Conservation (phyloP, 2,113 vertebrate species). For the Eira barbara region DNA sequence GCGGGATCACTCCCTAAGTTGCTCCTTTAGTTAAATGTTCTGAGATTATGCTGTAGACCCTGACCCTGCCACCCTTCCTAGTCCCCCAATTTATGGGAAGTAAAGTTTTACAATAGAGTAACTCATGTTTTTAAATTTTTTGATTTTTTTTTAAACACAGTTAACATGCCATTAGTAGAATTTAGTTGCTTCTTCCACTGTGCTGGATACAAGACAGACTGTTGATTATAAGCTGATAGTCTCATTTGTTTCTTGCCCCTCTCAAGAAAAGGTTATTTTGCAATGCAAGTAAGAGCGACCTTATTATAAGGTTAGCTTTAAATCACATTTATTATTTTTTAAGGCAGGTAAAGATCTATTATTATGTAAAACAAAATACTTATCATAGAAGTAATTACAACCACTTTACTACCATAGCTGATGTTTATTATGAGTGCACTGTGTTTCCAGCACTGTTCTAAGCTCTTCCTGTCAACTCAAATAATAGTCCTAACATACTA, state of each 20-base stretch:
- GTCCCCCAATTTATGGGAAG: not conserved
- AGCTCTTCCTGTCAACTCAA: not conserved
- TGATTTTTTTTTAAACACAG: not conserved
- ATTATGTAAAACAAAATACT: not conserved
- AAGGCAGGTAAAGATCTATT: not conserved
- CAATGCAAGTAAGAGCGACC: not conserved
- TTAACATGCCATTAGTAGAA: not conserved
- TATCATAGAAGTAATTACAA: not conserved
- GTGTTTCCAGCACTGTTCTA: not conserved
- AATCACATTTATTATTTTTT: not conserved
- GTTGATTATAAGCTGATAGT: not conserved
- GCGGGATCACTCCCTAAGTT: not conserved
- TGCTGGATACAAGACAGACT: not conserved
- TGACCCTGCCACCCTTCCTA: not conserved
- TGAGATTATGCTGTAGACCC: not conserved
- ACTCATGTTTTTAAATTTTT: not conserved
- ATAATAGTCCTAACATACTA: no score
- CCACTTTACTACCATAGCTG: not conserved
- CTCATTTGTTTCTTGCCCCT: not conserved
- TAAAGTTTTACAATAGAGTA: not conserved
- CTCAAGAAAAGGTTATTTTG: not conserved
- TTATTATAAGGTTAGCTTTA: not conserved
- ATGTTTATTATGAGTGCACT: not conserved
- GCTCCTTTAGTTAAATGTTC: not conserved
- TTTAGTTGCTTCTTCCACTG: not conserved